These are phyloP conservation scores for Echinometra lucunter DNA, from an alignment of 53 echinoderm and acorn worm species.

Conservation along the genomic window DNA sequence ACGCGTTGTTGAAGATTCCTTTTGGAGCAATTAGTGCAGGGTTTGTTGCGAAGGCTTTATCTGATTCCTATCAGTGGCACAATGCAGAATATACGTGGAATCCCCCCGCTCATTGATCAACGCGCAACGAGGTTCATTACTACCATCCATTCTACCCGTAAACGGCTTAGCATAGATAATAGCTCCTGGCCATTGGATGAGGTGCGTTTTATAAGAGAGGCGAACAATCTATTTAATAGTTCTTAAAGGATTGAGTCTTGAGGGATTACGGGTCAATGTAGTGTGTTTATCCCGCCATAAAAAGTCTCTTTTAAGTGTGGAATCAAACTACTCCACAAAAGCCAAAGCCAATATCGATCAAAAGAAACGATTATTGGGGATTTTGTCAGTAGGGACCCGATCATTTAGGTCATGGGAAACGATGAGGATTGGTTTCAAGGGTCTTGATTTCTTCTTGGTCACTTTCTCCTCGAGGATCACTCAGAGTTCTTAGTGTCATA, in stretches of 20 bases:
- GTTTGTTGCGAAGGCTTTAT: conserved; percentile 50
- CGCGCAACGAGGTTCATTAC: conserved; percentile 55
- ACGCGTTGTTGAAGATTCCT: conserved; percentile 31
- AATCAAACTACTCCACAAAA: conserved; percentile 50
- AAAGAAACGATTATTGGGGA: conserved; percentile 49
- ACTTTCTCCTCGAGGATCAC: background rate
- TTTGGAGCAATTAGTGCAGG: conserved; percentile 66
- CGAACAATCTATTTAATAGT: conserved; percentile 59
- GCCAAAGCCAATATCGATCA: conserved; percentile 62
- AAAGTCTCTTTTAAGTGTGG: conserved; percentile 31
- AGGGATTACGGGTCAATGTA: conserved; percentile 38
- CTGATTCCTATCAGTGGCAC: conserved; percentile 5
- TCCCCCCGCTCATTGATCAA: conserved; percentile 30
- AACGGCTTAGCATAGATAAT: conserved; percentile 57
- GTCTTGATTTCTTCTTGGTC: background rate
- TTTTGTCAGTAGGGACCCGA: background rate
- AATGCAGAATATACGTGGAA: conserved; percentile 24
- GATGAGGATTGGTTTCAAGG: background rate
- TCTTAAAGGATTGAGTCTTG: conserved; percentile 21
- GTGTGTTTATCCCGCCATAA: conserved; percentile 60
- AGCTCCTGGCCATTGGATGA: conserved; percentile 1
- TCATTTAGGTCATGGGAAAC: conserved; percentile 20
- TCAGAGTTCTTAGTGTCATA: background rate
- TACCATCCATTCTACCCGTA: conserved; percentile 4
- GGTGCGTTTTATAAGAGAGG: conserved; percentile 47